phyloP scores from a whole-genome alignment of 2,888 invertebrate genomes.

The Cephonodes hylas region DNA sequence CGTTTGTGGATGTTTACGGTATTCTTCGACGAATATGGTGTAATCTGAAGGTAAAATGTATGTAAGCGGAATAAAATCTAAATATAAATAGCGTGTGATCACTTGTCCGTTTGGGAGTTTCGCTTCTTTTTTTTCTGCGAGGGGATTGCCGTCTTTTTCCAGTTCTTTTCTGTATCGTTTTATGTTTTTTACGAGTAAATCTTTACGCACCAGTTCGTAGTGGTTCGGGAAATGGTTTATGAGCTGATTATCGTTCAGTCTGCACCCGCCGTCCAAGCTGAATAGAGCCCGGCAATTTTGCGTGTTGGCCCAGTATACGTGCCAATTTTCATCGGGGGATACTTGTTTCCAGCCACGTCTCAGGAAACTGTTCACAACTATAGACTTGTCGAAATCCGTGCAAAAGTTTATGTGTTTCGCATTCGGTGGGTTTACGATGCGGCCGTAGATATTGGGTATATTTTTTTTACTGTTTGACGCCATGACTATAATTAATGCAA shows the following conservation, averaged over 20 bases:
- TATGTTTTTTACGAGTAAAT: constrained; percentile 96
- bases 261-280: constrained; percentile 59
- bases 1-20: constrained; percentile 93
- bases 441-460: constrained; percentile 68
- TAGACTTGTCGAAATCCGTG: constrained; percentile 54
- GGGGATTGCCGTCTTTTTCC: constrained; percentile 91
- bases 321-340: constrained; percentile 94
- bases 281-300: constrained; percentile 93
- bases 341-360: constrained; percentile 86
- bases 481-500: constrained; percentile 4
- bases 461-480: constrained; percentile 82
- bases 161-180: constrained; percentile 95
- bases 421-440: constrained; percentile 63
- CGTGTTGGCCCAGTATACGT: constrained; percentile 96
- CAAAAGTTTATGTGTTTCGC: constrained; percentile 79
- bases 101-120: constrained; percentile 80
- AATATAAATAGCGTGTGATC: constrained; percentile 85
- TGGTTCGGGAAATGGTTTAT: constrained; percentile 98
- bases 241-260: constrained; percentile 89
- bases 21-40: constrained; percentile 97
- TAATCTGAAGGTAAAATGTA: constrained; percentile 97
- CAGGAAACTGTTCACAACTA: constrained; percentile 46
- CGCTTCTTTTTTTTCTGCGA: constrained; percentile 86
- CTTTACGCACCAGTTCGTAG: constrained; percentile 96
- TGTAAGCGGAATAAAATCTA: constrained; percentile 96